Conservation (phyloP, 1,140 invertebrate genomes). For the Lerema accius region DNA sequence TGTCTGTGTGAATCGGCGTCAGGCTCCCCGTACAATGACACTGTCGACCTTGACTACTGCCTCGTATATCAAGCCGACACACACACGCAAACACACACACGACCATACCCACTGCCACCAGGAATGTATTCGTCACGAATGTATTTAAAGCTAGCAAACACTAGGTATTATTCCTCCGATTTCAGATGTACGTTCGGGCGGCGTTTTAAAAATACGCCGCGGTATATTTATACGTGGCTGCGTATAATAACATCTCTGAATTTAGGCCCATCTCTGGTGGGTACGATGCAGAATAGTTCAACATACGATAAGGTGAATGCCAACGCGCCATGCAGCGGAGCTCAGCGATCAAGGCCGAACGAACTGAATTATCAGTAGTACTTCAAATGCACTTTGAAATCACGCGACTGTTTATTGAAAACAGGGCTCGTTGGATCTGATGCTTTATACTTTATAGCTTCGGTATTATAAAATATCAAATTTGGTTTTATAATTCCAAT, state of each 20-base stretch:
- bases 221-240: constrained; percentile 41
- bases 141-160: constrained; percentile 64
- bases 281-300: constrained; percentile 73
- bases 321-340: constrained; percentile 59
- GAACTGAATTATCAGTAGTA: constrained; percentile 50
- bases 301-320: constrained; percentile 79
- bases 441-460: neutral
- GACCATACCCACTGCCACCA: constrained; percentile 37
- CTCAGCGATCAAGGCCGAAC: constrained; percentile 70
- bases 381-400: constrained; percentile 38
- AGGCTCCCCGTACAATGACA: constrained; percentile 77
- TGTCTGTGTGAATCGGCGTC: constrained; percentile 64
- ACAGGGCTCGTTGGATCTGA: neutral
- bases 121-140: constrained; percentile 74
- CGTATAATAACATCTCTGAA: constrained; percentile 42
- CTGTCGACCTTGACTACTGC: constrained; percentile 80
- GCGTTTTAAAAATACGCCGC: constrained; percentile 43
- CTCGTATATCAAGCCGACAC: constrained; percentile 71
- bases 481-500: no score
- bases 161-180: constrained; percentile 52
- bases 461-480: neutral
- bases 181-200: constrained; percentile 41
- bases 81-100: constrained; percentile 54
- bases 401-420: constrained; percentile 31
- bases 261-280: constrained; percentile 55